phyloP scores from a whole-genome alignment of 1,140 invertebrate genomes.

The Chionoecetes opilio region DNA sequence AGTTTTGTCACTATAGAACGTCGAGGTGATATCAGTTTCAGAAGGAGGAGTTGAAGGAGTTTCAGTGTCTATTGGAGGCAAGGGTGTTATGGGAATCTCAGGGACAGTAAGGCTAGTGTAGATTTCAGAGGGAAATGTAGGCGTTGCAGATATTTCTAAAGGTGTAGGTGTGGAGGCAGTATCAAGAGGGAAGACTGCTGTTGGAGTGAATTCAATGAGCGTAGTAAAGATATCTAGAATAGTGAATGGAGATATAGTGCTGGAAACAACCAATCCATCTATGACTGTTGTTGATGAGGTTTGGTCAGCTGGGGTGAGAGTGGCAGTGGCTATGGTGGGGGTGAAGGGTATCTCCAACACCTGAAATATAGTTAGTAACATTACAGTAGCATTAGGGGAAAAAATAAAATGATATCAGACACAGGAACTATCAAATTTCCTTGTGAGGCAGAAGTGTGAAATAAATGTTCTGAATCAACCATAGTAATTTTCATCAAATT shows the following conservation, averaged over 20 bases:
- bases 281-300: not conserved
- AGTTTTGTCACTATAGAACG: not conserved
- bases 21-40: not conserved
- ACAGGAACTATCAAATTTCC: too few relatives aligned
- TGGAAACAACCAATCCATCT: not conserved
- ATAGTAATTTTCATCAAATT: not conserved
- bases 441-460: too few relatives aligned
- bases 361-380: not conserved
- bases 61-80: conserved; percentile 3
- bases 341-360: not conserved
- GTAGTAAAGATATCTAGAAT: not conserved
- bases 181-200: not conserved
- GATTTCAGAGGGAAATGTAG: not conserved
- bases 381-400: too few relatives aligned
- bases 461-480: too few relatives aligned
- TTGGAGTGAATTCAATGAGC: not conserved
- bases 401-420: not conserved
- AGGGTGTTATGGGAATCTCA: not conserved
- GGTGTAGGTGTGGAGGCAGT: not conserved
- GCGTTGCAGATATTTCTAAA: conserved; percentile 18
- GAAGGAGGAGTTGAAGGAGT: not conserved
- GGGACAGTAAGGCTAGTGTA: not conserved
- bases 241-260: not conserved
- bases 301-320: not conserved
- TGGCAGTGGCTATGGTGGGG: not conserved